Conservation (phyloP, 1,140 invertebrate genomes). For the Microplitis demolitor region DNA sequence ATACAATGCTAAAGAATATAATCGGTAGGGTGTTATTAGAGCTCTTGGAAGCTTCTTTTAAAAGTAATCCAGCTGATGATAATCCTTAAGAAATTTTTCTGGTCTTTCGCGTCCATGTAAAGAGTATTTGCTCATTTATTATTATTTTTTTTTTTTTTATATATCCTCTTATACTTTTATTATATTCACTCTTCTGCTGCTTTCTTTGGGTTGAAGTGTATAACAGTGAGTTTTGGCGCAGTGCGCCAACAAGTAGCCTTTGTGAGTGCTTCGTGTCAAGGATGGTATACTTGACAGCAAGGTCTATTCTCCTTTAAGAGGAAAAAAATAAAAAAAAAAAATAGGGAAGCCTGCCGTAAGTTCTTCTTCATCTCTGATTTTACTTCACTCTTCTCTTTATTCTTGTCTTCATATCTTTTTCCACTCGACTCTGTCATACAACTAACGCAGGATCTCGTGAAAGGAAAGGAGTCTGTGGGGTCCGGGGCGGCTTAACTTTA, state of each 20-base stretch:
- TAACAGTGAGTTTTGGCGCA: background rate
- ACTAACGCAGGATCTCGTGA: background rate
- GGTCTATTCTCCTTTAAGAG: slow-evolving; percentile 8
- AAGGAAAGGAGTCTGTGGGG: slow-evolving; percentile 15
- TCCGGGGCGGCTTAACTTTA: slow-evolving; percentile 53
- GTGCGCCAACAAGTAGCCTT: slow-evolving; percentile 17
- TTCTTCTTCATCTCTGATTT: background rate
- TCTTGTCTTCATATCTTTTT: background rate
- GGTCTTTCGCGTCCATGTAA: slow-evolving; percentile 12
- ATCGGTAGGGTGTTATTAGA: background rate
- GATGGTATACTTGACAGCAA: slow-evolving; percentile 15
- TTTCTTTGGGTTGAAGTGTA: background rate
- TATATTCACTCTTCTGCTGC: too few species aligned
- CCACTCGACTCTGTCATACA: background rate
- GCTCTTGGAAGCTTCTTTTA: background rate
- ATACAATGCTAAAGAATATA: background rate
- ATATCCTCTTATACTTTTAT: background rate
- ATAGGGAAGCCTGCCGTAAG: too few species aligned
- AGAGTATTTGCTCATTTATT: slow-evolving; percentile 13
- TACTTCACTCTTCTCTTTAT: background rate
- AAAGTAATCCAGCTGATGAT: slow-evolving; percentile 1
- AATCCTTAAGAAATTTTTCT: slow-evolving; percentile 5
- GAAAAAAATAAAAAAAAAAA: background rate
- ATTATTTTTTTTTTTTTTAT: background rate
- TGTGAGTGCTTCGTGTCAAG: slow-evolving; percentile 17